A percentile compares a stretch with the other conserved stretches of the same genome.
phyloP scores from a whole-genome alignment of 2,113 vertebrate genomes.

The Platysteira castanea region DNA sequence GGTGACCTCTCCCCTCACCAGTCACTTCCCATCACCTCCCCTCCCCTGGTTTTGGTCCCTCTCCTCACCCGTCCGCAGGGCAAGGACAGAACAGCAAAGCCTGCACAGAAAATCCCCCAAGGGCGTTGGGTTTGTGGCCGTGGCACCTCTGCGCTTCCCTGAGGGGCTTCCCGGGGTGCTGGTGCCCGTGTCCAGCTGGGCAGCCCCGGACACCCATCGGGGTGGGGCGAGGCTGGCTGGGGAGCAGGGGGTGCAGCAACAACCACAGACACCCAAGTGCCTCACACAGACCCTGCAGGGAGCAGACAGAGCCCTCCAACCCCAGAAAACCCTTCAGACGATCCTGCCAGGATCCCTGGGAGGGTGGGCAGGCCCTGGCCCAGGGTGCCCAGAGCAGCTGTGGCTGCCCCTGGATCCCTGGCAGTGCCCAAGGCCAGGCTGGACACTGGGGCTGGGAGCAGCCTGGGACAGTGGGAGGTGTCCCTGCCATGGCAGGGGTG shows the following conservation, averaged over 20 bases:
- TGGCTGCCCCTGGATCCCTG: background rate
- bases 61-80: fast-evolving
- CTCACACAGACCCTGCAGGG: background rate
- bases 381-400: background rate
- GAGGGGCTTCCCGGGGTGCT: background rate
- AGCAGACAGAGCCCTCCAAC: background rate
- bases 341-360: no score
- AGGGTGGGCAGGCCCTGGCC: background rate
- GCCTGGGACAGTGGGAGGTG: background rate
- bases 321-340: no score
- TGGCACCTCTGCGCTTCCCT: background rate
- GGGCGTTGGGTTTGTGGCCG: background rate
- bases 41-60: fast-evolving
- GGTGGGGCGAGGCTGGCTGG: no score
- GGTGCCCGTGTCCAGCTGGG: background rate
- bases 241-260: background rate
- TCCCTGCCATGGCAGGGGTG: background rate
- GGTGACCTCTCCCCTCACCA: background rate
- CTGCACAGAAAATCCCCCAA: fast-evolving
- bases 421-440: background rate
- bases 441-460: background rate
- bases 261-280: background rate
- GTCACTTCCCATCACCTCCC: fast-evolving
- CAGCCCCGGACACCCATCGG: background rate
- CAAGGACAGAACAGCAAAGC: fast-evolving